Evolutionary conservation across 1,140 invertebrate species (phyloP).

Genomic region (Neodiprion virginianus): DNA sequence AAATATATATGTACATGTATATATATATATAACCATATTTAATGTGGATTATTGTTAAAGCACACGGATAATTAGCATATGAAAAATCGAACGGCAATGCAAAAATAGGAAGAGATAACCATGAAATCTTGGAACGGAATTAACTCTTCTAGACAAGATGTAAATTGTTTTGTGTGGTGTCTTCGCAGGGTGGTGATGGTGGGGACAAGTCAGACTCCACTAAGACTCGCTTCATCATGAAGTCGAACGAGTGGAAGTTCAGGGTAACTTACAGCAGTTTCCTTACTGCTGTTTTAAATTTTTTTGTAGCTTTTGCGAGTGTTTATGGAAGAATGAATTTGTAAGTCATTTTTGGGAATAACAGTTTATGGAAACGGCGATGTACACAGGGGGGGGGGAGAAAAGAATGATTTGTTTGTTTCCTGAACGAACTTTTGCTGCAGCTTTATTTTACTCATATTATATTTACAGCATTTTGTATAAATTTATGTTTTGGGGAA

Average conservation of each 20-base stretch:
- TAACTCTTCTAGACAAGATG: slow-evolving; percentile 25
- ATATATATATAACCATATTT: not conserved
- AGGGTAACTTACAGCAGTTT: slow-evolving; percentile 68
- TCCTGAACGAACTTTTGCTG: not conserved
- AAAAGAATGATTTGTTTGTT: not conserved
- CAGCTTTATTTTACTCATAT: not conserved
- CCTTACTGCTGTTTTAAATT: slow-evolving; percentile 43
- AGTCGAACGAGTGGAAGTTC: slow-evolving; percentile 82
- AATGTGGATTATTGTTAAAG: not conserved
- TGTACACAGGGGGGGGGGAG: not conserved
- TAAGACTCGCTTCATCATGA: slow-evolving; percentile 64
- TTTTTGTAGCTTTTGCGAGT: slow-evolving; percentile 43
- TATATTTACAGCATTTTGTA: not conserved
- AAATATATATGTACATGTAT: too few relatives aligned
- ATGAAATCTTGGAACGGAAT: slow-evolving; percentile 1
- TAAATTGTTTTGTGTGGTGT: slow-evolving; percentile 47
- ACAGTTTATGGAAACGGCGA: not conserved
- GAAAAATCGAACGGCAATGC: not conserved
- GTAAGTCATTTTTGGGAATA: not conserved
- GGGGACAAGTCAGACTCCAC: slow-evolving; percentile 61
- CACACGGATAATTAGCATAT: not conserved
- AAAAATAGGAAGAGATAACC: not conserved
- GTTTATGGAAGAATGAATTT: slow-evolving; percentile 28
- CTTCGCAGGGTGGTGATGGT: slow-evolving; percentile 65
- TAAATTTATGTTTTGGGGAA: not conserved